A percentile compares a stretch with the other conserved stretches of the same genome.
Evolutionary conservation across 2,797 vertebrate species (phyloP).

Genomic region (Sarcophilus harrisii): DNA sequence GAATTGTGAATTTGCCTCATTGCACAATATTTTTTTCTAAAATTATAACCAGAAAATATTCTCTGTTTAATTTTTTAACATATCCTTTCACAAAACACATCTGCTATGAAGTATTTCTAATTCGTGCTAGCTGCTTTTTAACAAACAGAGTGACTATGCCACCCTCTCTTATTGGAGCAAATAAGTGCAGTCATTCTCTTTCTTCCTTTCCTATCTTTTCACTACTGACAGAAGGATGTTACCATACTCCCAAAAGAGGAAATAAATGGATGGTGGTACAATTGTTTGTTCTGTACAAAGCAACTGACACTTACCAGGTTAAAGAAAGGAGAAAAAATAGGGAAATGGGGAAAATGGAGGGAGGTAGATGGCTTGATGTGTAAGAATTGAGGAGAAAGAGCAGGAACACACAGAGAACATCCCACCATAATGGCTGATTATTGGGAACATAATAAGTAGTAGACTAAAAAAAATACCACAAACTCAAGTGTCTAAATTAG

Average conservation of each 20-base stretch:
- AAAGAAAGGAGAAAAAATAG: constrained; percentile 10
- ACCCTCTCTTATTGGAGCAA: constrained; percentile 75
- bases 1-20: constrained; percentile 74
- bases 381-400: constrained; percentile 13
- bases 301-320: background rate
- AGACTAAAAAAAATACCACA: background rate
- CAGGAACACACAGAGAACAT: constrained; percentile 20
- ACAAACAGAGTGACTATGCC: constrained; percentile 78
- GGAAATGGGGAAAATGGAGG: background rate
- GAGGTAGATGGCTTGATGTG: background rate
- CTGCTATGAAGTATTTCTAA: constrained; percentile 76
- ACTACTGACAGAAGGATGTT: constrained; percentile 34
- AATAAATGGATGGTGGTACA: constrained; percentile 26
- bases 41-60: constrained; percentile 78
- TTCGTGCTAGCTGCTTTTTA: constrained; percentile 77
- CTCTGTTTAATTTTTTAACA: constrained; percentile 78
- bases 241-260: constrained; percentile 56
- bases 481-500: background rate
- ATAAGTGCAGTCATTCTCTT: constrained; percentile 50
- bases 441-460: constrained; percentile 52
- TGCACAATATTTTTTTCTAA: constrained; percentile 69
- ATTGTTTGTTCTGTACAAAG: constrained; percentile 29
- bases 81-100: constrained; percentile 78
- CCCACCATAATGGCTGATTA: background rate
- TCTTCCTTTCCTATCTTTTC: constrained; percentile 3